Evolutionary conservation across 2,888 invertebrate genomes (phyloP).

Genomic region (Pseudococcus longispinus): DNA sequence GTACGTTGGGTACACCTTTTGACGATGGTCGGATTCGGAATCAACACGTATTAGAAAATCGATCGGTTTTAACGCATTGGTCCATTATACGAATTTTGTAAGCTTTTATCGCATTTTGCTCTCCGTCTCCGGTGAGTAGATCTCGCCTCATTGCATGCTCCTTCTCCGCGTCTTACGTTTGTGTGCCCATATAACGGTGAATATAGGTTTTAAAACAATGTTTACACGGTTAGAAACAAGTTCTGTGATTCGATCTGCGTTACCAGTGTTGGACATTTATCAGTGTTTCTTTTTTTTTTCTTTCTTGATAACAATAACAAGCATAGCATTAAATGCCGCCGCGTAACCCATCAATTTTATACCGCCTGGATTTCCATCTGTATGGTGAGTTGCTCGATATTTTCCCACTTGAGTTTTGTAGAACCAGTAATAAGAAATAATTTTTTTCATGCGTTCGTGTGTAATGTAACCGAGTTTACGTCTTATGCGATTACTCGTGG

Average conservation of each 20-base stretch:
- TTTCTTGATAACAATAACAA: not conserved
- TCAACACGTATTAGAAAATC: not conserved
- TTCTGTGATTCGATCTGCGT: not conserved
- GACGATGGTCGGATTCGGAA: not conserved
- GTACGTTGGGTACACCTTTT: not conserved
- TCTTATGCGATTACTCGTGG: not conserved
- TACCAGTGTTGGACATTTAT: slow-evolving; percentile 1
- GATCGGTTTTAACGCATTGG: not conserved
- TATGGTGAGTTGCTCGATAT: not conserved
- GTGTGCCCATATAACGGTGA: not conserved
- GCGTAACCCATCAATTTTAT: not conserved
- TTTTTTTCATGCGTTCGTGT: not conserved
- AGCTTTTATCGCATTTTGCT: slow-evolving; percentile 4
- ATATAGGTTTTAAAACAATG: slow-evolving; percentile 22
- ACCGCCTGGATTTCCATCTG: not conserved
- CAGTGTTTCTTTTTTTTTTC: not conserved
- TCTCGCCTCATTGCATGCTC: not conserved
- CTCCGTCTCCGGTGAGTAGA: not conserved
- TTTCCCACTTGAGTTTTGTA: not conserved
- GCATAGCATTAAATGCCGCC: not conserved
- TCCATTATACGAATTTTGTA: not conserved
- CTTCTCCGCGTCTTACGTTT: not conserved
- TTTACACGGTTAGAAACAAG: slow-evolving; percentile 16
- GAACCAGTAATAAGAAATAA: not conserved
- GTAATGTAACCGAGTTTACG: not conserved